These are phyloP conservation scores for Norana najaformis DNA, from an alignment of 2,888 invertebrate species.

Conservation along the genomic window DNA sequence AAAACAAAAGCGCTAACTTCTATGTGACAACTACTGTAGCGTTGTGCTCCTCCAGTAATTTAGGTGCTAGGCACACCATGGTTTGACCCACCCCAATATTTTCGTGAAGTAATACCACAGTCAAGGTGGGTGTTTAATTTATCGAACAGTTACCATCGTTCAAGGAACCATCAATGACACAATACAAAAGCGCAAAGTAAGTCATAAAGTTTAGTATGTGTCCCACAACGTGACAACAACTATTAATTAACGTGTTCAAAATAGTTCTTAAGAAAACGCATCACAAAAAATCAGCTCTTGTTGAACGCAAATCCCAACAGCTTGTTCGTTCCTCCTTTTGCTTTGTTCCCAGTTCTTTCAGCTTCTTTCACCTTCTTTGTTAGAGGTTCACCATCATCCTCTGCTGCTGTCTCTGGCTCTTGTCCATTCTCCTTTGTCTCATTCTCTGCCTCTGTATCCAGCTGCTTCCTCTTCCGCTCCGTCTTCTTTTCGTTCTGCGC, in stretches of 20 bases:
- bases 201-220: no score
- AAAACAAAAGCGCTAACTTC: no score
- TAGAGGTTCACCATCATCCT: neutral
- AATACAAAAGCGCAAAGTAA: no score
- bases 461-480: neutral
- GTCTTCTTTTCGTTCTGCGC: neutral
- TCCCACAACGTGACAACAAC: no score
- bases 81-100: no score
- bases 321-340: neutral
- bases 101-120: no score
- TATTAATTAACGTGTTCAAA: neutral
- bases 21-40: no score
- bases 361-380: neutral
- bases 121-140: no score
- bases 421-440: slow-evolving; percentile 13
- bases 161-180: no score
- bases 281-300: neutral
- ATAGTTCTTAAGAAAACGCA: neutral
- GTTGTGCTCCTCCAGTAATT: no score
- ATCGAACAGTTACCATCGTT: no score
- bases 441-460: neutral
- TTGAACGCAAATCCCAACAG: neutral
- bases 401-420: neutral
- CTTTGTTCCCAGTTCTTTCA: neutral
- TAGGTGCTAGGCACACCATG: no score